Conservation (phyloP, 2,888 invertebrate species). For the Melanchra persicariae region DNA sequence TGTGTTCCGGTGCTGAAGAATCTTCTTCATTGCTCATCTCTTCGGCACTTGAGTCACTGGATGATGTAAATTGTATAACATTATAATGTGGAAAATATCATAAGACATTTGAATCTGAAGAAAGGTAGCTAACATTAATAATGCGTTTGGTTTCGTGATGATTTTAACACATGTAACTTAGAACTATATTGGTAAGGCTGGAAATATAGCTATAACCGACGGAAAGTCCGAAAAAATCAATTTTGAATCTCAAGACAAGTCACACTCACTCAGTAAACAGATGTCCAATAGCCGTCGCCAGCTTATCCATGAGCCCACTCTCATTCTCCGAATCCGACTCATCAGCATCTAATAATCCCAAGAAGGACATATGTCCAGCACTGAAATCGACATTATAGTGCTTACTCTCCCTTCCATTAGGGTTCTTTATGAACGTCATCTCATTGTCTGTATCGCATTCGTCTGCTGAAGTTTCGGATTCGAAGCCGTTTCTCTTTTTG, state of each 20-base stretch:
- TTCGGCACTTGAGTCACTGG: slow-evolving; percentile 86
- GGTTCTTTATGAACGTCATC: slow-evolving; percentile 91
- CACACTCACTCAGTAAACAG: slow-evolving; percentile 93
- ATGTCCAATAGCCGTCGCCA: slow-evolving; percentile 94
- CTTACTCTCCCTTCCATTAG: slow-evolving; percentile 79
- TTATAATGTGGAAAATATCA: neutral
- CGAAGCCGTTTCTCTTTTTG: slow-evolving; percentile 85
- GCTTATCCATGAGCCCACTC: slow-evolving; percentile 92
- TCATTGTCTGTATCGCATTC: slow-evolving; percentile 91
- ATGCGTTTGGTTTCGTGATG: neutral
- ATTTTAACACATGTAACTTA: too few species aligned
- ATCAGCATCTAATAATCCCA: slow-evolving; percentile 89
- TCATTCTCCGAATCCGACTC: slow-evolving; percentile 95
- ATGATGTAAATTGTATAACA: neutral
- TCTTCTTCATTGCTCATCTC: slow-evolving; percentile 84
- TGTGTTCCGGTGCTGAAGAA: slow-evolving; percentile 84
- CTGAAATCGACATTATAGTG: slow-evolving; percentile 82
- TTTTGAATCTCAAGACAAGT: neutral
- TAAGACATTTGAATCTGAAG: neutral
- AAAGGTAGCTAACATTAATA: neutral
- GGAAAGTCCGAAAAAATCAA: neutral
- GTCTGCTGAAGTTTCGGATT: slow-evolving; percentile 91
- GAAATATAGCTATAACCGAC: neutral
- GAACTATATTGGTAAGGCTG: too few species aligned
- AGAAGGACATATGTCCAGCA: slow-evolving; percentile 88